Percentiles rank a stretch among this genome's conserved stretches.
Evolutionary conservation across 1,140 invertebrate genomes (phyloP).

Genomic region (Psilanteris sp.): DNA sequence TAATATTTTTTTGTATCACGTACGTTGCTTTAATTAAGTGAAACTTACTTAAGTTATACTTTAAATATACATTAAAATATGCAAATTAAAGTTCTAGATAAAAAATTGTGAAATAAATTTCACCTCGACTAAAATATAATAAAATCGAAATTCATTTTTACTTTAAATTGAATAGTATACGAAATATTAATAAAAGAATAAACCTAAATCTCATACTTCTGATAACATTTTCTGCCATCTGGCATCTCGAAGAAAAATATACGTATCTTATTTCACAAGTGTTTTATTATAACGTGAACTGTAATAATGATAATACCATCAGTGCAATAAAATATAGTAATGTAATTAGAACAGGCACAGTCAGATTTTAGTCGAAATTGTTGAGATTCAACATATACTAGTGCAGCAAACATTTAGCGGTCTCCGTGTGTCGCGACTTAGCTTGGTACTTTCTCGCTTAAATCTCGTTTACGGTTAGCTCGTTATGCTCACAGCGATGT

Average conservation of each 20-base stretch:
- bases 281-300: constrained; percentile 35
- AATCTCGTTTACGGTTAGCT: constrained; percentile 65
- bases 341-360: constrained; percentile 40
- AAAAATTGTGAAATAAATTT: too few species aligned
- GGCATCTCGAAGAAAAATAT: constrained; percentile 21
- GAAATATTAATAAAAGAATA: constrained; percentile 18
- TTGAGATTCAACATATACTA: constrained; percentile 44
- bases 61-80: too few species aligned
- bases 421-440: constrained; percentile 59
- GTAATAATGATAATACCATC: constrained; percentile 41
- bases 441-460: constrained; percentile 65
- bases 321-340: constrained; percentile 36
- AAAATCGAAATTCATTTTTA: too few species aligned
- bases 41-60: too few species aligned
- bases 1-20: too few species aligned
- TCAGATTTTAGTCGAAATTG: constrained; percentile 55
- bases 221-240: constrained; percentile 41
- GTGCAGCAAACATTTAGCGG: constrained; percentile 48
- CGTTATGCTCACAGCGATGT: constrained; percentile 61
- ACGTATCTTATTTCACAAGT: constrained; percentile 31
- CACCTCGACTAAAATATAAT: too few species aligned
- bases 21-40: too few species aligned
- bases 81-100: too few species aligned
- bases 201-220: constrained; percentile 35
- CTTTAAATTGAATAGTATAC: too few species aligned